A percentile compares a stretch with the other conserved stretches of the same genome.
These are phyloP conservation scores for Acyrthosiphon pisum DNA, from an alignment of 1,140 invertebrate species.

Conservation along the genomic window DNA sequence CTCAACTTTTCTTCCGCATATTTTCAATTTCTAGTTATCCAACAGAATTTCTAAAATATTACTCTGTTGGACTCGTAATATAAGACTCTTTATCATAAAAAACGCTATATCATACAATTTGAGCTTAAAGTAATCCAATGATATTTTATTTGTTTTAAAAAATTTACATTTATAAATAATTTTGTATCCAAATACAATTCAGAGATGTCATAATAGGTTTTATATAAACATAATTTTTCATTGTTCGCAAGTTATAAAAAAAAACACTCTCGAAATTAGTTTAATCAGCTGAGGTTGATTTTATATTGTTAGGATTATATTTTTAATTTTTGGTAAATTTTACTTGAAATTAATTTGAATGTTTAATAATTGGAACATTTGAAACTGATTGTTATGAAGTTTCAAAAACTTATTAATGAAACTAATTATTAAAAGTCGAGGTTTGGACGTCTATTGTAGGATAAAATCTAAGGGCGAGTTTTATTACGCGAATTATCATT, in stretches of 20 bases:
- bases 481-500: neutral
- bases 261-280: neutral
- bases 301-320: neutral
- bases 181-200: neutral
- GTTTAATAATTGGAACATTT: neutral
- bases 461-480: neutral
- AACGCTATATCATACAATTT: neutral
- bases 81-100: neutral
- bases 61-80: neutral
- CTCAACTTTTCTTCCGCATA: neutral
- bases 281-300: neutral
- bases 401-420: neutral
- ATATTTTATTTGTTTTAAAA: neutral
- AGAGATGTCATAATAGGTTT: neutral
- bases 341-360: constrained; percentile 5
- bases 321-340: neutral
- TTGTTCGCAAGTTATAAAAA: neutral
- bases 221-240: neutral
- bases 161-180: neutral
- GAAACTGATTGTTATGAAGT: neutral
- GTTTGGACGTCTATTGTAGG: constrained; percentile 19
- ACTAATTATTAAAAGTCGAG: neutral
- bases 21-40: neutral
- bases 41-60: neutral
- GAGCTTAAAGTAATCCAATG: neutral